A percentile compares a stretch with the other conserved stretches of the same genome.
Conservation (phyloP, 2,888 invertebrate species). For the Seira sanloemensis region DNA sequence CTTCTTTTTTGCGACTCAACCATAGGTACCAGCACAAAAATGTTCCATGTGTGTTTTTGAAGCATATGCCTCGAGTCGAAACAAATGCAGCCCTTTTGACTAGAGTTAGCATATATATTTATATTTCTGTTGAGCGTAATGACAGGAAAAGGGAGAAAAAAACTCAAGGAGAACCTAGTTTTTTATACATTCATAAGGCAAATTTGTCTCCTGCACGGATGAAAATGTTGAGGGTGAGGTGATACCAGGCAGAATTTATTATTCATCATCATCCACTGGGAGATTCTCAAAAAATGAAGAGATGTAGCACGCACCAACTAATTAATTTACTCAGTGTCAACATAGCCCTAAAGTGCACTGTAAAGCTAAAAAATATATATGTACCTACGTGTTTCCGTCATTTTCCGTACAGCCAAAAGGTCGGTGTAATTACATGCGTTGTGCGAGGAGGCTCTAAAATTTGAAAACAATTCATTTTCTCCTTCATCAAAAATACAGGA, state of each 20-base stretch:
- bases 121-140: neutral
- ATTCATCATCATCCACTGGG: constrained; percentile 54
- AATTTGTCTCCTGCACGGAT: neutral
- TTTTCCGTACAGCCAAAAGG: neutral
- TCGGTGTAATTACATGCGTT: neutral
- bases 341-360: no score
- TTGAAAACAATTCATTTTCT: no score
- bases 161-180: neutral
- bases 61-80: neutral
- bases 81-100: no score
- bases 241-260: neutral
- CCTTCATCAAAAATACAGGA: no score
- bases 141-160: neutral
- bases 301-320: constrained; percentile 36
- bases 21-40: no score
- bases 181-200: neutral
- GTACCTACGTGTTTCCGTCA: neutral
- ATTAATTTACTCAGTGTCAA: constrained; percentile 57
- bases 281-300: constrained; percentile 31
- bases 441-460: neutral
- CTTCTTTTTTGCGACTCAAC: no score
- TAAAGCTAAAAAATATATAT: no score
- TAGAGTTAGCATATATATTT: no score
- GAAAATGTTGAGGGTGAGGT: neutral
- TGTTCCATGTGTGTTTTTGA: neutral